phyloP scores from a whole-genome alignment of 92 coral and sea anemone genomes.

The Muricea muricata region DNA sequence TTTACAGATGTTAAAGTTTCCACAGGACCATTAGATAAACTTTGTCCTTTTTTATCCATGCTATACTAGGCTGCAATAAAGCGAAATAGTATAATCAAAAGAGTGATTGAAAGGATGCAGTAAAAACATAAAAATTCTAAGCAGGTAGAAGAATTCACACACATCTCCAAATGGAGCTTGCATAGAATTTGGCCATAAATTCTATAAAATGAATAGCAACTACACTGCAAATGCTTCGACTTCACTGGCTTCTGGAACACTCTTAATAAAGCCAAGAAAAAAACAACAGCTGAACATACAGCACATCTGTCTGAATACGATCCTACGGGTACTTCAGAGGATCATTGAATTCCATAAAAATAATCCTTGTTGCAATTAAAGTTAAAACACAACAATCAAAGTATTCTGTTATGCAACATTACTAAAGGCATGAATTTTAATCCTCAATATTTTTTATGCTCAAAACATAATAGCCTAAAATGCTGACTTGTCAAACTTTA shows the following conservation, averaged over 20 bases:
- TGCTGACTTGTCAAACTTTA: neutral
- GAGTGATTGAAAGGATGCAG: no score
- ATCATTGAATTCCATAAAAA: neutral
- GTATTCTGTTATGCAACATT: no score
- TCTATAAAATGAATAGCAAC: no score
- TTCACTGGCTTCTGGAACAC: no score
- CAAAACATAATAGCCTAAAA: neutral
- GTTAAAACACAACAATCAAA: neutral
- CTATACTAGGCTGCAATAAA: slow-evolving; percentile 2
- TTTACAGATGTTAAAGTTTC: slow-evolving; percentile 15
- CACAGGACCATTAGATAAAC: slow-evolving; percentile 17
- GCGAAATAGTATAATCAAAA: neutral
- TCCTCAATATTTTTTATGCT: neutral
- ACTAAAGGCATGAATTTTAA: neutral
- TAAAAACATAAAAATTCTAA: no score
- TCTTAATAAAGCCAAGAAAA: neutral
- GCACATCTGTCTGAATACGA: neutral
- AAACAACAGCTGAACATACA: neutral
- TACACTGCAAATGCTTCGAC: no score
- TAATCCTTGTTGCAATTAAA: neutral
- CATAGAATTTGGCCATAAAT: no score
- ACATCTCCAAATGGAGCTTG: no score
- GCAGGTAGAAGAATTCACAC: no score
- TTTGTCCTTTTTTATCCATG: slow-evolving; percentile 37
- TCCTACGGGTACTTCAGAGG: slow-evolving; percentile 12